Conservation (phyloP, 2,888 invertebrate species). For the Labia minor region DNA sequence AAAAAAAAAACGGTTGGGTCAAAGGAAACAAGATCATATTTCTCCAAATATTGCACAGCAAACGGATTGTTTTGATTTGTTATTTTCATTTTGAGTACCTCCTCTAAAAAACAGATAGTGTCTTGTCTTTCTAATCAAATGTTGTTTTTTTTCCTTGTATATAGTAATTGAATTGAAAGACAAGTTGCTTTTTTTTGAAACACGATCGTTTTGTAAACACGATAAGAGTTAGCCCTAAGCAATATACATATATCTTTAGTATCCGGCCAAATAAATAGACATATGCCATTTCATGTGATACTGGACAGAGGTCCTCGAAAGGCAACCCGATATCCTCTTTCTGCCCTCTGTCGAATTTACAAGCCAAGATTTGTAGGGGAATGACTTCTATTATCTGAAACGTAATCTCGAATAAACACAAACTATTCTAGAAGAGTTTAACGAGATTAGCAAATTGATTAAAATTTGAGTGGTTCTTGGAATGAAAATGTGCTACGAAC, state of each 20-base stretch:
- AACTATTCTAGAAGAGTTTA: not conserved
- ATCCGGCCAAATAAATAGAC: not conserved
- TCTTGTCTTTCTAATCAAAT: too few relatives aligned
- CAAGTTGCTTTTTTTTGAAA: not conserved
- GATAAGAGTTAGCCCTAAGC: not conserved
- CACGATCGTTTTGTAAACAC: not conserved
- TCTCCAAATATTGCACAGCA: too few relatives aligned
- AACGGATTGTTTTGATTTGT: too few relatives aligned
- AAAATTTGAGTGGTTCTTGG: not conserved
- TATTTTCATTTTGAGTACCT: too few relatives aligned
- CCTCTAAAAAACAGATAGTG: too few relatives aligned
- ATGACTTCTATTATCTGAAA: not conserved
- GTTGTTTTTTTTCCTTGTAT: too few relatives aligned
- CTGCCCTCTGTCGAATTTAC: not conserved
- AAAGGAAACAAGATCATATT: too few relatives aligned
- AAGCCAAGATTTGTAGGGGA: too few relatives aligned
- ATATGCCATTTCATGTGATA: not conserved
- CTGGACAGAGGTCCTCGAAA: too few relatives aligned
- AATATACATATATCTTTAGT: not conserved
- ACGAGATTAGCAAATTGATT: not conserved
- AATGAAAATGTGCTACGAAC: not conserved
- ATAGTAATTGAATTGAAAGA: not conserved
- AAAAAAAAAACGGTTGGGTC: too few relatives aligned
- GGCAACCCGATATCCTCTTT: not conserved
- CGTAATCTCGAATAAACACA: too few relatives aligned